Base-by-base conservation (phyloP, 2,113 vertebrate genomes). In the Amia ocellicauda region DNA sequence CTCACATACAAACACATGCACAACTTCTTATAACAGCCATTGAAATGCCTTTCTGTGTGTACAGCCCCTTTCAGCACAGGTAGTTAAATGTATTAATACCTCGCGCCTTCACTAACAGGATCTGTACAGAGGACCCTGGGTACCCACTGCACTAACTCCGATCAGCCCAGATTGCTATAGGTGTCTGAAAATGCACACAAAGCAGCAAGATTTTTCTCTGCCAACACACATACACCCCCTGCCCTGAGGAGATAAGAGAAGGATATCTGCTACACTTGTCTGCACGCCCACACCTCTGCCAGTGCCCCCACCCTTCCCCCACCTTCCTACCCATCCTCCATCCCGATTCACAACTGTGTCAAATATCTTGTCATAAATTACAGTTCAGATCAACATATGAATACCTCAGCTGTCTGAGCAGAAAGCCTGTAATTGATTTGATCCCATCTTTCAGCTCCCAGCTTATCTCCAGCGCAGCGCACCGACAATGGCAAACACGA, bases 361-460 rank as follows among this genome's bases (percentile, higher is more conserved):
- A 47, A 47, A 47, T 47, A 17, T 65, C 20, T 24, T 51, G 9
- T 20, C 45, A 58, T 27, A 36, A 66, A 59, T 20, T 13, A 40
- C 17, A 20, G 22, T 17, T 41, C 19, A 59, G 31, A 51, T 28
- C 54, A 58, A 58, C 54, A 49, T 29, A 23, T 28, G 49, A 42
- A 40, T 50, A 54, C 63, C 63, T 31, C 40, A 23, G 56, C 55
- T 59, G 64, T 58, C 26, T 13, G 28, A 58, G 29, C n/a, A 26
- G 17, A 51, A 31, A 50, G 22, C 64, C 47, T 47, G 47, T 66
- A 66, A 66, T 66, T 51, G 57, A 66, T 19, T 36, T 26, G 45
- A 49, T 36, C 22, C 31, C 29, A 41, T 45, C 19, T n/a, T 22
- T 26, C 11, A 13, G 14, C n/a, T 16, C 45, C 5, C 41, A 29